Conservation (phyloP, 2,888 invertebrate species). For the Drosophila merina region DNA sequence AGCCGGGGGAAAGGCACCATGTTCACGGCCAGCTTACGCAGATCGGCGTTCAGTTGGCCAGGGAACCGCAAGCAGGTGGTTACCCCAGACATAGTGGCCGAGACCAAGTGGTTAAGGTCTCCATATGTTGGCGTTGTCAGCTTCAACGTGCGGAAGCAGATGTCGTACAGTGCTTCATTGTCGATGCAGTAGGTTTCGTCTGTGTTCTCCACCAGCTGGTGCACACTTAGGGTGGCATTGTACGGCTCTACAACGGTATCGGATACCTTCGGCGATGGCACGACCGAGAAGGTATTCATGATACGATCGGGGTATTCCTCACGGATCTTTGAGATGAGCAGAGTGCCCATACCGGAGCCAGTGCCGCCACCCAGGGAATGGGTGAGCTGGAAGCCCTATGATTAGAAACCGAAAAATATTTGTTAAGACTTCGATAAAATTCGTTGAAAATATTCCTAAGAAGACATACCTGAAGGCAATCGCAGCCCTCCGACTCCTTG, state of each 20-base stretch:
- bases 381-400: constrained; percentile 90
- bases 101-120: constrained; percentile 95
- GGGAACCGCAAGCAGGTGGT: constrained; percentile 95
- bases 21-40: constrained; percentile 96
- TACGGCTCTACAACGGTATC: constrained; percentile 90
- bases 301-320: constrained; percentile 95
- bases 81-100: constrained; percentile 93
- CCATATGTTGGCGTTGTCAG: constrained; percentile 95
- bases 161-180: constrained; percentile 96
- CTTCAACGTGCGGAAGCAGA: constrained; percentile 95
- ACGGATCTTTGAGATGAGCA: constrained; percentile 93
- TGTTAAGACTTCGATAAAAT: neutral
- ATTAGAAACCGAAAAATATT: neutral
- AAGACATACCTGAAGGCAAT: constrained; percentile 89
- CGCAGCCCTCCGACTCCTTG: constrained; percentile 95
- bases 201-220: constrained; percentile 95
- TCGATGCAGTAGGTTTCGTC: constrained; percentile 96
- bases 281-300: constrained; percentile 93
- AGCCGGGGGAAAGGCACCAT: constrained; percentile 99
- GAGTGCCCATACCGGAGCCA: constrained; percentile 94
- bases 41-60: constrained; percentile 96
- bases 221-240: constrained; percentile 94
- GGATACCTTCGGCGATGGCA: constrained; percentile 92
- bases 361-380: constrained; percentile 95
- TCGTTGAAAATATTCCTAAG: neutral